Conservation (phyloP, 2,888 invertebrate genomes). For the Apeira syringaria region DNA sequence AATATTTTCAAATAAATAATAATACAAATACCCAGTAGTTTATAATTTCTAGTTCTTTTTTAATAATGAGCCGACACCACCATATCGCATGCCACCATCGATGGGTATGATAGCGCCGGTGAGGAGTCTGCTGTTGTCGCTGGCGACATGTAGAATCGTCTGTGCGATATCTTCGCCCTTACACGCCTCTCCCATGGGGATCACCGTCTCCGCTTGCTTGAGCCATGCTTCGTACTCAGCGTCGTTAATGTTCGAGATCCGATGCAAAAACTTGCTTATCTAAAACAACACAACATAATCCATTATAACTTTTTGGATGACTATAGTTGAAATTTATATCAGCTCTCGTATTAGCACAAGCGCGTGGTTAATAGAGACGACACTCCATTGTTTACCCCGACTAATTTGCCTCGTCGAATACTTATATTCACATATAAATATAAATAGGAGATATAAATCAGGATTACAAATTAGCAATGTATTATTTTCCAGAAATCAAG, state of each 20-base stretch:
- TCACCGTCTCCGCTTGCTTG: neutral
- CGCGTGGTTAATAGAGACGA: too few species aligned
- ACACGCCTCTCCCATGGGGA: slow-evolving; percentile 40
- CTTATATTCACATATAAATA: too few species aligned
- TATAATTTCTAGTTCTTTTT: neutral
- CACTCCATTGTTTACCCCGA: too few species aligned
- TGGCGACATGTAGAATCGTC: slow-evolving; percentile 92
- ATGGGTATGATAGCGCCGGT: slow-evolving; percentile 85
- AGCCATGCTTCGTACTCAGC: slow-evolving; percentile 37
- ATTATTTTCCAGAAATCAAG: too few species aligned
- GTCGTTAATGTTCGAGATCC: slow-evolving; percentile 31
- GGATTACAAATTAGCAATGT: too few species aligned
- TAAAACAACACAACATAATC: slow-evolving; percentile 4
- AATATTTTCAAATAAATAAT: too few species aligned
- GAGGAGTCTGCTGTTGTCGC: slow-evolving; percentile 90
- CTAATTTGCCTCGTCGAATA: too few species aligned
- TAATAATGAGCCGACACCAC: neutral
- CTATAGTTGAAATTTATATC: too few species aligned
- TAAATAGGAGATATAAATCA: too few species aligned
- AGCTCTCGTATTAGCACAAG: too few species aligned
- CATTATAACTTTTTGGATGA: neutral
- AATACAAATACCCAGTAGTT: too few species aligned
- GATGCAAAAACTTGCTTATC: slow-evolving; percentile 33
- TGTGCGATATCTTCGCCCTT: slow-evolving; percentile 88
- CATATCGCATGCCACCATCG: slow-evolving; percentile 37